These are phyloP conservation scores for Perccottus glenii DNA, from an alignment of 2,113 vertebrate species.

Conservation along the genomic window DNA sequence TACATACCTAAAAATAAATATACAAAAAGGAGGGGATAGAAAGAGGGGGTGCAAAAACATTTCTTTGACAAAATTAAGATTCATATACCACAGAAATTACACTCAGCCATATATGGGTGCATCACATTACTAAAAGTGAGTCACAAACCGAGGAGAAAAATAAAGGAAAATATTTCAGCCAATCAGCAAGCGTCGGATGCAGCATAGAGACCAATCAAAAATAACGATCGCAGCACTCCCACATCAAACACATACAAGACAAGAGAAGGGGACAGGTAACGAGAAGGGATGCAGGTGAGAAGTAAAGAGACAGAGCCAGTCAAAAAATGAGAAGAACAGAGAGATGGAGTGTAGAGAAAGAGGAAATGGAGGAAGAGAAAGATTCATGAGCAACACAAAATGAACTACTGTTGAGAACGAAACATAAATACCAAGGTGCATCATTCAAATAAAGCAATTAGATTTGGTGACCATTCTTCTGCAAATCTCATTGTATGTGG, in stretches of 20 bases:
- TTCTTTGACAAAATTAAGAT: slow-evolving; percentile 71
- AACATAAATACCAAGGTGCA: slow-evolving; percentile 75
- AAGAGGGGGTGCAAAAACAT: slow-evolving; percentile 75
- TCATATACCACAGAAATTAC: slow-evolving; percentile 75
- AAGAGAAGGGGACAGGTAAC: slow-evolving; percentile 56
- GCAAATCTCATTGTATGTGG: slow-evolving; percentile 71
- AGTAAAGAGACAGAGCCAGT: slow-evolving; percentile 71
- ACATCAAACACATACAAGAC: slow-evolving; percentile 76
- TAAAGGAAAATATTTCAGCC: slow-evolving; percentile 65
- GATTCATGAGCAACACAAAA: slow-evolving; percentile 71
- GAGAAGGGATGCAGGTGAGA: slow-evolving; percentile 73
- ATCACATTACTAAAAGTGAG: slow-evolving; percentile 79
- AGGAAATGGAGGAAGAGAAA: slow-evolving; percentile 39
- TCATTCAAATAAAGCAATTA: slow-evolving; percentile 82
- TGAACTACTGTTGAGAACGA: slow-evolving; percentile 58
- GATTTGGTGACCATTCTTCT: slow-evolving; percentile 81
- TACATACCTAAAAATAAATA: slow-evolving; percentile 70
- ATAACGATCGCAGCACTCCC: slow-evolving; percentile 76
- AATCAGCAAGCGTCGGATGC: slow-evolving; percentile 82
- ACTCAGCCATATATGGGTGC: slow-evolving; percentile 79
- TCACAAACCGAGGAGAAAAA: slow-evolving; percentile 59
- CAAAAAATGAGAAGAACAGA: slow-evolving; percentile 56
- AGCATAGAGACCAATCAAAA: slow-evolving; percentile 79
- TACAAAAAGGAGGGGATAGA: slow-evolving; percentile 63
- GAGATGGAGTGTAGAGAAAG: slow-evolving; percentile 58